Evolutionary conservation across 2,888 invertebrate genomes (phyloP).

Genomic region (Dasysyrphus albostriatus): DNA sequence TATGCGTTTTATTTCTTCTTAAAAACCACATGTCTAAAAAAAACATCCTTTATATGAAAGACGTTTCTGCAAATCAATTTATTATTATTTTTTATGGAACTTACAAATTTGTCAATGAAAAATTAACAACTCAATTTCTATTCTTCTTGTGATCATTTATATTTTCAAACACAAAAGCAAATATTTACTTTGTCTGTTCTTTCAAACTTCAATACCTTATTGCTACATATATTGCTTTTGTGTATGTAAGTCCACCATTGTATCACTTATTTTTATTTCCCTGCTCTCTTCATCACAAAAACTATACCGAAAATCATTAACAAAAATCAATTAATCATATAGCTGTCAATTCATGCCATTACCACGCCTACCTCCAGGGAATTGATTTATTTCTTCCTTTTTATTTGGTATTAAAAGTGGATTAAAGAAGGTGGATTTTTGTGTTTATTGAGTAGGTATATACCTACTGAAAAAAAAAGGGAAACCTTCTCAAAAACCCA

Average conservation of each 20-base stretch:
- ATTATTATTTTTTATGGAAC: background rate
- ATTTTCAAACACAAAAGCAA: background rate
- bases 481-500: slow-evolving; percentile 31
- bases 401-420: slow-evolving; percentile 63
- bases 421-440: slow-evolving; percentile 65
- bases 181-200: background rate
- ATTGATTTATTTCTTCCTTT: slow-evolving; percentile 62
- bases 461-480: slow-evolving; percentile 16
- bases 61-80: background rate
- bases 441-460: slow-evolving; percentile 8
- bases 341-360: slow-evolving; percentile 70
- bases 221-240: background rate
- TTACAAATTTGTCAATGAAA: slow-evolving; percentile 47
- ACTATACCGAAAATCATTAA: slow-evolving; percentile 52
- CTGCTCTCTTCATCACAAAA: slow-evolving; percentile 12
- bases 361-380: slow-evolving; percentile 73
- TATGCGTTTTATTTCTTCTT: too few relatives aligned
- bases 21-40: background rate
- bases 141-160: background rate
- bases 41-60: too few relatives aligned
- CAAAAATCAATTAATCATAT: slow-evolving; percentile 67
- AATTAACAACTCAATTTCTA: slow-evolving; percentile 58
- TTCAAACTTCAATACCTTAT: background rate
- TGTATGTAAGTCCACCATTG: background rate
- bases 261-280: background rate